These are phyloP conservation scores for Cebidichthys violaceus DNA, from an alignment of 2,113 vertebrate species.

Conservation along the genomic window DNA sequence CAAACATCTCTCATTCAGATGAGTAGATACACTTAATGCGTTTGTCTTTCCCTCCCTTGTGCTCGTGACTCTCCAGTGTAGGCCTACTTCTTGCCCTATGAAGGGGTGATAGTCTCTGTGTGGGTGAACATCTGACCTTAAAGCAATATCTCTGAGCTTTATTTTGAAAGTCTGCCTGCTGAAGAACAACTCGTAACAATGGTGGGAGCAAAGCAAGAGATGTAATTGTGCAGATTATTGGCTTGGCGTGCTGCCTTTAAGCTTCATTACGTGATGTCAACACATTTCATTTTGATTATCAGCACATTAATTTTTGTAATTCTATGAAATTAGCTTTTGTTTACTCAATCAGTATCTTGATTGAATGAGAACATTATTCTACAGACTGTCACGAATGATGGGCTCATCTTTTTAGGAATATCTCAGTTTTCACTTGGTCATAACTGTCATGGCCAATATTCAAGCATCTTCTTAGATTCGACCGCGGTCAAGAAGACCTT, in stretches of 20 bases:
- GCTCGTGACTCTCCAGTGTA: not conserved
- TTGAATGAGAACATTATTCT: not conserved
- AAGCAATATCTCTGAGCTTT: not conserved
- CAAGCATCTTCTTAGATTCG: not conserved
- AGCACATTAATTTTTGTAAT: not conserved
- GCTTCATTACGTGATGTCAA: not conserved
- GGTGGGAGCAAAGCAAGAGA: not conserved
- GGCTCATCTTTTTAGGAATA: not conserved
- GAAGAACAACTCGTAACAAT: not conserved
- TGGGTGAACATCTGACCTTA: not conserved
- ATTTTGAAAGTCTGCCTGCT: not conserved
- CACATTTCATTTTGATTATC: slow-evolving; percentile 12
- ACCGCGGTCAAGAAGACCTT: slow-evolving; percentile 3
- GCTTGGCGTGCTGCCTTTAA: not conserved
- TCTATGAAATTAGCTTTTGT: not conserved
- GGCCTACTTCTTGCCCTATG: not conserved
- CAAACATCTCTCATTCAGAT: slow-evolving; percentile 32
- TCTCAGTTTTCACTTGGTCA: not conserved
- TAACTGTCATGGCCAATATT: not conserved
- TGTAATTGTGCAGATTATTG: not conserved
- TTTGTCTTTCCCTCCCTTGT: not conserved
- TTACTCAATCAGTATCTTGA: not conserved
- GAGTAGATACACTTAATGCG: slow-evolving; percentile 6
- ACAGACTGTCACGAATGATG: not conserved
- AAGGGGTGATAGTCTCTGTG: not conserved